Evolutionary conservation across 92 coral and sea anemone species (phyloP), one percentile per base, ranked within the genome.

Genomic region (Heteractis magnifica): DNA sequence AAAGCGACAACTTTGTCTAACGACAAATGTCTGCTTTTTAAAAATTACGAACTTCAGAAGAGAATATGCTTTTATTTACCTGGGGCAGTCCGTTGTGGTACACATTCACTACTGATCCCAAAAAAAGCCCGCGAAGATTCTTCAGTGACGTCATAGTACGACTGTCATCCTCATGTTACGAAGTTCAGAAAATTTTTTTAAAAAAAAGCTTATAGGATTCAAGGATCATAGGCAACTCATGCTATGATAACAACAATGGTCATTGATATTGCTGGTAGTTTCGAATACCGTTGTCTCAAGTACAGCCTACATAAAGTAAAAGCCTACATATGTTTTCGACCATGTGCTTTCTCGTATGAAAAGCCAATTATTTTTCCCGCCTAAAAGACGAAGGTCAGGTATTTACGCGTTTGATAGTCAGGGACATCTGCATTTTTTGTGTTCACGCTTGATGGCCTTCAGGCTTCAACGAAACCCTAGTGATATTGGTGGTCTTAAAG

Each of bases 301-400:
- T 23, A 21, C 44, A 34, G 44, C 49, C 44, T 41, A 68, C 49
- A 21, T 26, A 62, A 18, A 10, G 70, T 62, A 62, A 18, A 18
- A 62, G 70, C 73, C 11, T 20, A 1, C 73, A 26, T 68, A 68
- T 79, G 82, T 59, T 41, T 34, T 18, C n/a, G 8, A 59, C 71
- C 82, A 79, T 79, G 82, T 79, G 82, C 82, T 56, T 59, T 20
- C 15, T 59, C 23, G 82, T 56, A 56, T 53, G 13, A 72, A 56
- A 34, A 48, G 81, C 49, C 87, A 73, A 83, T 83, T 83, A 83
- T 60, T 83, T 83, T 83, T 83, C 87, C 87, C 87, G 87, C 87
- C 87, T 55, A 83, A 83, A 83, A n/a, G 49, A n/a, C 6, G 71
- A 79, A 59, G 64, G 73, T 68, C 82, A 65, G 11, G 72, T 34